These are phyloP conservation scores for Subacronicta megacephala DNA, from an alignment of 2,888 invertebrate genomes.

Conservation along the genomic window DNA sequence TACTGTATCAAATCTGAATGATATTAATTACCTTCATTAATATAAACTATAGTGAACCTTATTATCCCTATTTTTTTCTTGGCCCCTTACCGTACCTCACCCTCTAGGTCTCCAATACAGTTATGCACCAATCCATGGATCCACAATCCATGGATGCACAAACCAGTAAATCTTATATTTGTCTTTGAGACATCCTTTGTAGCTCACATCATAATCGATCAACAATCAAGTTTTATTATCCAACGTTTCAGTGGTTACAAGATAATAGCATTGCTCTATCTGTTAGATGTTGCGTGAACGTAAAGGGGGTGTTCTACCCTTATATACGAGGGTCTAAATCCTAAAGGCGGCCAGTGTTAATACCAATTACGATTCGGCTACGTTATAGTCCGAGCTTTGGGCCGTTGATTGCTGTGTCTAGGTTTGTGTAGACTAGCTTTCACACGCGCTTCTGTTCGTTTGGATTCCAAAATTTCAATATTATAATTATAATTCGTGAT, in stretches of 20 bases:
- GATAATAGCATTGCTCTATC: constrained; percentile 6
- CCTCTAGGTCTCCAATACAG: too few species aligned
- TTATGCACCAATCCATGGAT: too few species aligned
- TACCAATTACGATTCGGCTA: constrained; percentile 28
- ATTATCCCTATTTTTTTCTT: too few species aligned
- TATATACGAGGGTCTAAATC: constrained; percentile 30
- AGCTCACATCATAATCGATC: constrained; percentile 1
- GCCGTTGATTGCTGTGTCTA: constrained; percentile 1
- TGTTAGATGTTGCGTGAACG: constrained; percentile 6
- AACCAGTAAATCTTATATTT: too few species aligned
- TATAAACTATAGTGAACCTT: too few species aligned
- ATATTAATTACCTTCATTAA: too few species aligned
- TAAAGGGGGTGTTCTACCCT: constrained; percentile 16
- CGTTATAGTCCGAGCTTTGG: constrained; percentile 1
- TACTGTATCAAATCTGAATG: too few species aligned
- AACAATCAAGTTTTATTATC: constrained; percentile 10
- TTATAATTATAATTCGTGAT: too few species aligned
- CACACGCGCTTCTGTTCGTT: background rate
- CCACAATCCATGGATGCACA: too few species aligned
- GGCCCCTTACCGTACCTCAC: too few species aligned
- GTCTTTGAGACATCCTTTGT: background rate
- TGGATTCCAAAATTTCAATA: too few species aligned
- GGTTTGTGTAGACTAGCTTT: background rate
- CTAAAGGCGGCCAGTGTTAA: constrained; percentile 27
- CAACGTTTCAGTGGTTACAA: background rate